Conservation (phyloP, 2,888 invertebrate species). For the Pecten maximus region DNA sequence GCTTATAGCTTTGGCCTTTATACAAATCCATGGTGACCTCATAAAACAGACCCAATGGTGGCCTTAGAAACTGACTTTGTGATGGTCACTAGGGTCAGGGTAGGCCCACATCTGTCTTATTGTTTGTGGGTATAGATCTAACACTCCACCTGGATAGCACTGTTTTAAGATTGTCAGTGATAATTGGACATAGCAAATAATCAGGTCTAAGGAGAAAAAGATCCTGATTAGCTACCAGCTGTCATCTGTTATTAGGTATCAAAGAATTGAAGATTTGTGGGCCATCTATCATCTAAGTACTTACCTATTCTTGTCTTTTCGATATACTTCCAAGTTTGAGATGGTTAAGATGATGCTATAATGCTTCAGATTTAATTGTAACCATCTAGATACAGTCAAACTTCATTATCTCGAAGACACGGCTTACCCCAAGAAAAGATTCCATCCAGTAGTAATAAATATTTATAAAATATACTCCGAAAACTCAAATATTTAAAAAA, state of each 20-base stretch:
- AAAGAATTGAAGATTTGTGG: background rate
- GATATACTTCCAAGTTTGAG: too few relatives aligned
- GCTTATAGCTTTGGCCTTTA: background rate
- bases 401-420: too few relatives aligned
- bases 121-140: background rate
- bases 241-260: background rate
- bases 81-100: background rate
- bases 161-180: background rate
- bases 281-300: background rate
- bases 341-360: too few relatives aligned
- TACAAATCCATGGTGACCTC: background rate
- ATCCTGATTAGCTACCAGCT: background rate
- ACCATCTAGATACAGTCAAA: too few relatives aligned
- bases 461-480: too few relatives aligned
- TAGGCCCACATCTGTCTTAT: background rate
- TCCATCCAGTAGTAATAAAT: too few relatives aligned
- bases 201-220: background rate
- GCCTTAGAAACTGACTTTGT: background rate
- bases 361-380: too few relatives aligned
- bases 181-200: background rate
- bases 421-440: too few relatives aligned
- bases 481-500: too few relatives aligned
- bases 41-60: background rate
- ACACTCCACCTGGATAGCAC: background rate
- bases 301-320: background rate